A percentile compares a stretch with the other conserved stretches of the same genome.
Conservation (phyloP, 2,888 invertebrate species). For the Drosophila maculinotata region DNA sequence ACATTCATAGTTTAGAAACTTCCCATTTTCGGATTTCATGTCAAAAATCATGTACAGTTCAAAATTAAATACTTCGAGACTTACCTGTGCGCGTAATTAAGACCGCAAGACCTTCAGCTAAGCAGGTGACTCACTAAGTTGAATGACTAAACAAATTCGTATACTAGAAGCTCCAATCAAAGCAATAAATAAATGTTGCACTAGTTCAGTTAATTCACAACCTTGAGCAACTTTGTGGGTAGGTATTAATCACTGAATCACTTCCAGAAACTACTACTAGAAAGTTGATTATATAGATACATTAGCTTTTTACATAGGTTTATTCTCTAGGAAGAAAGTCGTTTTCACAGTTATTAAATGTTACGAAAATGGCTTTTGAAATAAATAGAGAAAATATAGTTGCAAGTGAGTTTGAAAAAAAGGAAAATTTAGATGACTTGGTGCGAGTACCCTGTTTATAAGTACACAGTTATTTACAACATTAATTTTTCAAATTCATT, state of each 20-base stretch:
- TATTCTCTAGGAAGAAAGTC: slow-evolving; percentile 57
- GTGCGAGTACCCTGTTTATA: slow-evolving; percentile 75
- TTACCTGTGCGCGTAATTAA: slow-evolving; percentile 30
- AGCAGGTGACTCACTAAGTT: slow-evolving; percentile 38
- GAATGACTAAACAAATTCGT: slow-evolving; percentile 38
- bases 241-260: neutral
- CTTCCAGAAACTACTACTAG: neutral
- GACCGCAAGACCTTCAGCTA: slow-evolving; percentile 33
- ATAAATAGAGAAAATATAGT: slow-evolving; percentile 31
- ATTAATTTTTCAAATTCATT: slow-evolving; percentile 23
- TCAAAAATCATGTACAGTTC: slow-evolving; percentile 18
- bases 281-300: neutral
- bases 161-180: slow-evolving; percentile 33
- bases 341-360: slow-evolving; percentile 33
- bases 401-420: slow-evolving; percentile 37
- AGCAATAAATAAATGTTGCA: slow-evolving; percentile 16
- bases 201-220: slow-evolving; percentile 3
- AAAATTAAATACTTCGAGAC: slow-evolving; percentile 15
- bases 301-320: slow-evolving; percentile 41
- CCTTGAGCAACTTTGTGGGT: slow-evolving; percentile 20
- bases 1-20: no score
- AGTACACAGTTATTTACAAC: slow-evolving; percentile 51
- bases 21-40: neutral
- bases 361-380: slow-evolving; percentile 50
- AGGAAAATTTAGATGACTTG: slow-evolving; percentile 56